Conservation (phyloP, 2,113 vertebrate species). For the rabbit (Oryctolagus cuniculus) region mOryCun1.1 NC_091434.1:50758001-50758500, state of each 20-base stretch:
- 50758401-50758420: conserved; percentile 33
- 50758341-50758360: conserved; percentile 67
- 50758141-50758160: background rate
- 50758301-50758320: conserved; percentile 77
- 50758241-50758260: conserved; percentile 63
- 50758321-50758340: conserved; percentile 59
- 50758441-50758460: conserved; percentile 11
- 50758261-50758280: conserved; percentile 68
- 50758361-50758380: conserved; percentile 51
- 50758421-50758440: too few relatives aligned
- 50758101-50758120: conserved; percentile 32
- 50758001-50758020: conserved; percentile 24
- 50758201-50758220: conserved; percentile 46
- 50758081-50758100: background rate
- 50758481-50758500: conserved; percentile 38
- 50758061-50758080: background rate
- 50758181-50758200: conserved; percentile 70
- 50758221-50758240: conserved; percentile 60
- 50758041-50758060: conserved; percentile 44
- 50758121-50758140: conserved; percentile 13
- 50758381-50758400: background rate
- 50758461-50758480: conserved; percentile 45
- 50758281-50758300: conserved; percentile 58
- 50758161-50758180: conserved; percentile 37
- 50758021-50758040: background rate